Evolutionary conservation across 2,888 invertebrate genomes (phyloP).

Genomic region (Agrotis puta): DNA sequence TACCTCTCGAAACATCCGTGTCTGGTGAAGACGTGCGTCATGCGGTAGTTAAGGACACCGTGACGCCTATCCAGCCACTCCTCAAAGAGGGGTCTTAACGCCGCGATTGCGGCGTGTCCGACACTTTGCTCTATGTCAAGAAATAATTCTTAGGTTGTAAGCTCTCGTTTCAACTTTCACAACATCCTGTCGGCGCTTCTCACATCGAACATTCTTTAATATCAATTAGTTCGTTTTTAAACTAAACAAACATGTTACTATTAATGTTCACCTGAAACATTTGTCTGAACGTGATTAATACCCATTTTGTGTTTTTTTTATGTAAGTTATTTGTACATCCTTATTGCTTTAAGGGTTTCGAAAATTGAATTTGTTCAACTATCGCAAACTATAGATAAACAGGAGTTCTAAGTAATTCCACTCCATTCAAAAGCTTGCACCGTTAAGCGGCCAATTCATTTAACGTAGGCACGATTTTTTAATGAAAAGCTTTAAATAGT

Average conservation of each 20-base stretch:
- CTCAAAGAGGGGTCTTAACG: no score
- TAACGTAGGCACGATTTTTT: neutral
- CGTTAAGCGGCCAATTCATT: neutral
- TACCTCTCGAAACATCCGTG: no score
- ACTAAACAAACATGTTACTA: slow-evolving; percentile 19
- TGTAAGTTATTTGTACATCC: neutral
- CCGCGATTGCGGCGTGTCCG: no score
- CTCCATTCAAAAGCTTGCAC: slow-evolving; percentile 3
- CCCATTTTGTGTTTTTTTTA: neutral
- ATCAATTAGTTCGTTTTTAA: slow-evolving; percentile 50
- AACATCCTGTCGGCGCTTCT: slow-evolving; percentile 58
- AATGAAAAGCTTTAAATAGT: slow-evolving; percentile 9
- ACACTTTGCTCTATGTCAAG: no score
- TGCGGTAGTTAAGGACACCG: no score
- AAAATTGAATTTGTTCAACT: neutral
- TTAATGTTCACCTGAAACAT: slow-evolving; percentile 25
- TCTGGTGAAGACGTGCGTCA: no score
- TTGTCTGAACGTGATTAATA: neutral
- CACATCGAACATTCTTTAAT: slow-evolving; percentile 53
- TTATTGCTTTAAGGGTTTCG: neutral
- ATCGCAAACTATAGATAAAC: neutral
- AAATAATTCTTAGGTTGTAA: slow-evolving; percentile 55
- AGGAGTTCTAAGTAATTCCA: slow-evolving; percentile 19
- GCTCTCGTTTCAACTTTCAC: slow-evolving; percentile 61
- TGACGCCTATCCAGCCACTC: no score